Conservation (phyloP, 1,140 invertebrate genomes). For the Drosophila oshimai region DNA sequence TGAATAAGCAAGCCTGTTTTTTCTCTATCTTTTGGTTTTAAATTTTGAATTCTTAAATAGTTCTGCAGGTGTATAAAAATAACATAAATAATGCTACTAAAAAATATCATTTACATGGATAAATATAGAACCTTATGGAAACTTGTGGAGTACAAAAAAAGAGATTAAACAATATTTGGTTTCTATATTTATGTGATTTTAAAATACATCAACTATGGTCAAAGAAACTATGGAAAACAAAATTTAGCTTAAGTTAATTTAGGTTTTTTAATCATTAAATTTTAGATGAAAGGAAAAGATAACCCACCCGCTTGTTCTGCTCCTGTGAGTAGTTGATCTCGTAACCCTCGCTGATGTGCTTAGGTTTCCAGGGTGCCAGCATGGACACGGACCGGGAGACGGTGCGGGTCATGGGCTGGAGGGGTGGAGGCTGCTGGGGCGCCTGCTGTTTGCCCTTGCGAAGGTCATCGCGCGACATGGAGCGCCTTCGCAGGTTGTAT, state of each 20-base stretch:
- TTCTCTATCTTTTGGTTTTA: background rate
- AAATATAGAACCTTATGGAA: no score
- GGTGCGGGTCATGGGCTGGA: conserved; percentile 87
- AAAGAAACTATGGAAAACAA: background rate
- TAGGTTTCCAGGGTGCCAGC: conserved; percentile 91
- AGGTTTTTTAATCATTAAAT: background rate
- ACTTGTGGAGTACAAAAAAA: no score
- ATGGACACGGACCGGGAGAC: conserved; percentile 92
- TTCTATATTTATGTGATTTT: no score
- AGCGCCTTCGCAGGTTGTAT: conserved; percentile 74
- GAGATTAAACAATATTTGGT: no score
- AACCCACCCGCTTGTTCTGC: conserved; percentile 83
- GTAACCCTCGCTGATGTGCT: conserved; percentile 87
- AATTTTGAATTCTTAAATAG: conserved; percentile 1
- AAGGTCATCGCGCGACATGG: conserved; percentile 88
- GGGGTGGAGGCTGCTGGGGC: conserved; percentile 74
- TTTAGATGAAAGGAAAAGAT: background rate
- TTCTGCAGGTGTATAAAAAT: background rate
- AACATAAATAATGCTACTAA: background rate
- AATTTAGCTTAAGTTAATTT: background rate
- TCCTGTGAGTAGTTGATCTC: conserved; percentile 92
- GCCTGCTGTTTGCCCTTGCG: conserved; percentile 74
- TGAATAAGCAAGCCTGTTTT: background rate
- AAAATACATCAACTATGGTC: no score
- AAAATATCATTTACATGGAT: background rate